Evolutionary conservation across 2,113 vertebrate genomes (phyloP).

Genomic region (Lepus timidus): DNA sequence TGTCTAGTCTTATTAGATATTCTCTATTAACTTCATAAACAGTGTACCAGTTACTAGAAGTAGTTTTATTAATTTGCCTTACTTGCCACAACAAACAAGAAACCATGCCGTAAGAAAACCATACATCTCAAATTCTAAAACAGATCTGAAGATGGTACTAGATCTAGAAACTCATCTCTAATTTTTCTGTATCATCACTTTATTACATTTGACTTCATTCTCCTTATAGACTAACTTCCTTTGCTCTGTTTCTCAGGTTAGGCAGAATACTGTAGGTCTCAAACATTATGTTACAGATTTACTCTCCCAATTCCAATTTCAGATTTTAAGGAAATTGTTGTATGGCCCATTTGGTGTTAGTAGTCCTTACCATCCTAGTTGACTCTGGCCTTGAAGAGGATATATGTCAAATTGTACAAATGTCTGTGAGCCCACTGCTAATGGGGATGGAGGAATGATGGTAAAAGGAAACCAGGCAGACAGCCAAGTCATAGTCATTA

Average conservation of each 20-base stretch:
- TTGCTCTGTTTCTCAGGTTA: conserved; percentile 15
- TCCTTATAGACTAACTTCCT: not conserved
- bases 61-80: conserved; percentile 19
- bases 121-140: conserved; percentile 60
- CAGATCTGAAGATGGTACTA: not conserved
- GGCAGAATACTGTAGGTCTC: not conserved
- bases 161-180: not conserved
- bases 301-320: not conserved
- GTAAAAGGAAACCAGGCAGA: conserved; percentile 21
- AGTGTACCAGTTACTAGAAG: not conserved
- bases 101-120: conserved; percentile 5
- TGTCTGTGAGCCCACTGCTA: not conserved
- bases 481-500: not conserved
- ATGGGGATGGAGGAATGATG: not conserved
- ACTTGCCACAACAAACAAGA: not conserved
- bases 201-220: conserved; percentile 43
- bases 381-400: not conserved
- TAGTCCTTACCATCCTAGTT: not conserved
- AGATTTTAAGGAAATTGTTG: conserved; percentile 21
- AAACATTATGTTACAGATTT: conserved; percentile 22
- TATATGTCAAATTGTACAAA: conserved; percentile 24
- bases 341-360: not conserved
- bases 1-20: not conserved
- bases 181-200: not conserved
- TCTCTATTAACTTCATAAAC: conserved; percentile 52